Evolutionary conservation across 2,888 invertebrate genomes (phyloP).

Genomic region (Choristoneura rosaceana): DNA sequence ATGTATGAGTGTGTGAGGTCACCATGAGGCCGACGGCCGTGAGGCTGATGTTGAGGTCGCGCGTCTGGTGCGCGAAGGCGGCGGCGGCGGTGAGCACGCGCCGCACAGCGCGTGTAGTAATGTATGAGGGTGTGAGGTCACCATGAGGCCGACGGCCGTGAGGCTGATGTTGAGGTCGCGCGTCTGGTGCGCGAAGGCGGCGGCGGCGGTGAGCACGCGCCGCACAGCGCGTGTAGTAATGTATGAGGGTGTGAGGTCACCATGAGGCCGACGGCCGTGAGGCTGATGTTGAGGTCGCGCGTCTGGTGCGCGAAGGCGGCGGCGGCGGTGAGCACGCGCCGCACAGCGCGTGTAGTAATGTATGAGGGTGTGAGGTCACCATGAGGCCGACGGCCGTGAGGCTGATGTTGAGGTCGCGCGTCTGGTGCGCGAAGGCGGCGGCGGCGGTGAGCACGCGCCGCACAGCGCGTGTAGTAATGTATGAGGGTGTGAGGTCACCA

Average conservation of each 20-base stretch:
- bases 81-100: slow-evolving; percentile 96
- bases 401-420: slow-evolving; percentile 98
- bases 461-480: too few relatives aligned
- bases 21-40: slow-evolving; percentile 99
- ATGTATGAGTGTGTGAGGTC: too few relatives aligned
- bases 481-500: too few relatives aligned
- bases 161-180: slow-evolving; percentile 98
- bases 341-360: slow-evolving; percentile 97
- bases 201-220: slow-evolving; percentile 95
- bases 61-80: slow-evolving; percentile 97
- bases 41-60: slow-evolving; percentile 98
- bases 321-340: slow-evolving; percentile 95
- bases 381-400: slow-evolving; percentile 98
- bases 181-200: slow-evolving; percentile 98
- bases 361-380: too few relatives aligned
- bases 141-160: slow-evolving; percentile 98
- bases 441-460: slow-evolving; percentile 96
- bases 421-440: slow-evolving; percentile 98
- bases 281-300: slow-evolving; percentile 97
- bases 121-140: too few relatives aligned
- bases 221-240: slow-evolving; percentile 97
- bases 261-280: slow-evolving; percentile 98
- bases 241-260: too few relatives aligned
- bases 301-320: slow-evolving; percentile 98
- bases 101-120: slow-evolving; percentile 96